Evolutionary conservation across 2,888 invertebrate species (phyloP), one percentile per base, ranked within the genome.

Genomic region (Agrotis ipsilon): DNA sequence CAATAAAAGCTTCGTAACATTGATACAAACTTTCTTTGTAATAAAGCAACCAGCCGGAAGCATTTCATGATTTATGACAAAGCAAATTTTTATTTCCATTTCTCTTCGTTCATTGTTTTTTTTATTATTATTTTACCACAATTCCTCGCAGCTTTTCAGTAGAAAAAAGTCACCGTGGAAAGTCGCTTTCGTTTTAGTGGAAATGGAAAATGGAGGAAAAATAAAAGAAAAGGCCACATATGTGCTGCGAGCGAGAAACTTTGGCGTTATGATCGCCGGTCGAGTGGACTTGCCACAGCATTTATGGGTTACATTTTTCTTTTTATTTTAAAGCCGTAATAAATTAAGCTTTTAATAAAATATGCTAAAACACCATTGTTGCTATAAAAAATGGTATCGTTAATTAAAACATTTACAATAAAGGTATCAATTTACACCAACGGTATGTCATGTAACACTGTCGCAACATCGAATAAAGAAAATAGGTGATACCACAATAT

Each of bases 81-180:
- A 94, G 93, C 94, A 92, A 95, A 94, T 94, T 95, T 96, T 95
- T 94, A 93, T 93, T 94, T 94, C 93, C 94, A 93, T 93, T 94
- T 92, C 94, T 93, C 93, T 92, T 88, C 87, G 90, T 89, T 91
- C 93, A 92, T 93, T 94, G 92, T 94, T 94, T 94, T 92, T n/a
- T 93, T 92, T 90, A 89, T 92, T 89, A 91, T 93, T 87, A 86
- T 94, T 95, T 94, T 92, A 87, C 94, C 94, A 92, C 93, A 94
- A 92, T 91, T 92, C 91, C 92, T 92, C 92, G 92, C 91, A 90
- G 93, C 92, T 92, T 93, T 93, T 91, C 91, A 91, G 90, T 90
- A 82, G 88, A 90, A 94, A 94, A 94, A 93, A 94, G 92, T 90
- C 91, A 88, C 91, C 88, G 93, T 91, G 92, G 91, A 95, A 93